Conservation (phyloP, 2,797 vertebrate genomes). For the Lacerta agilis region DNA sequence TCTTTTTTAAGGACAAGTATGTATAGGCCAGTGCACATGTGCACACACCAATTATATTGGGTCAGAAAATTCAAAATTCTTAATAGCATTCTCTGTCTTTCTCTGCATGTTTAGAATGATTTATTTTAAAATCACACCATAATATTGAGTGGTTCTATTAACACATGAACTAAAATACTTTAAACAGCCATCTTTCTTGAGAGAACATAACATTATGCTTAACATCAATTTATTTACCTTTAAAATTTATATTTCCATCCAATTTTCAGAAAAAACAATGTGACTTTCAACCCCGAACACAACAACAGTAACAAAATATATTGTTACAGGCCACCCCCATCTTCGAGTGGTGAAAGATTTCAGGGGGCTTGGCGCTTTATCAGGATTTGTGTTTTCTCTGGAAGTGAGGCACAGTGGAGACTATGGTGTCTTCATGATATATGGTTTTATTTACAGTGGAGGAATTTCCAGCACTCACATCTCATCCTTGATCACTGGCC, state of each 20-base stretch:
- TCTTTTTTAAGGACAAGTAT: background rate
- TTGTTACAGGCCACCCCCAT: background rate
- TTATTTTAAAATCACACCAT: background rate
- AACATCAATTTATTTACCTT: background rate
- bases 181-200: background rate
- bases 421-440: background rate
- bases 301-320: background rate
- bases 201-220: background rate
- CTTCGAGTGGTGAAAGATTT: no score
- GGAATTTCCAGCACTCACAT: no score
- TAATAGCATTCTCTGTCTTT: accelerated
- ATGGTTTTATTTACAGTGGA: no score
- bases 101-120: background rate
- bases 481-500: no score
- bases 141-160: background rate
- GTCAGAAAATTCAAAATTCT: background rate
- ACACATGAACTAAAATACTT: conserved; percentile 33
- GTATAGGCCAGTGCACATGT: background rate
- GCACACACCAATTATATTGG: background rate
- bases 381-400: background rate
- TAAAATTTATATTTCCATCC: no score
- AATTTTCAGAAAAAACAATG: background rate
- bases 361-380: no score
- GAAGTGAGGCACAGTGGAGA: background rate
- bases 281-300: no score